Percentiles rank a stretch among this genome's conserved stretches.
These are phyloP conservation scores for Phasianus colchicus DNA, from an alignment of 2,113 vertebrate species.

Conservation along the genomic window DNA sequence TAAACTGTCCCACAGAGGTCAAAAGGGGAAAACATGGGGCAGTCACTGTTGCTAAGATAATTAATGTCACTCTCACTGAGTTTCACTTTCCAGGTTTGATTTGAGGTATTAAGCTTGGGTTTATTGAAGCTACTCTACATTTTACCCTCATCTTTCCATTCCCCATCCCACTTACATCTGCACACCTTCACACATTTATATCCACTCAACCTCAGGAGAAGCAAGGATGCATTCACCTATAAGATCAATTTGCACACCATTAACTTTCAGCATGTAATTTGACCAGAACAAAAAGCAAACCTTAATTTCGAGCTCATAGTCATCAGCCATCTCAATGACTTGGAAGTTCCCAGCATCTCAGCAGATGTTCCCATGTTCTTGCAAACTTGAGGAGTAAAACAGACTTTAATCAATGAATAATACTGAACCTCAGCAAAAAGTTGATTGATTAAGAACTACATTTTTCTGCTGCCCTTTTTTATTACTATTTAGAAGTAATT, in stretches of 20 bases:
- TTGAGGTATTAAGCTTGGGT: neutral
- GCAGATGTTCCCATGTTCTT: neutral
- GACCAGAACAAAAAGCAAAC: neutral
- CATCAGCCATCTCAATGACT: neutral
- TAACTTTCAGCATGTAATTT: neutral
- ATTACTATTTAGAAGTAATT: neutral
- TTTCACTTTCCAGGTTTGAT: neutral
- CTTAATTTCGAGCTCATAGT: neutral
- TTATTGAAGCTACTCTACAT: neutral
- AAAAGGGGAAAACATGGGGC: neutral
- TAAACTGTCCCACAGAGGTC: neutral
- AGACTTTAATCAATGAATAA: neutral
- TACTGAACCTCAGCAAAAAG: neutral
- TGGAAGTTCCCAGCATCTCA: neutral
- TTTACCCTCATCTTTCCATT: neutral
- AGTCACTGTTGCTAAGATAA: neutral
- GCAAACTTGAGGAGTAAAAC: neutral
- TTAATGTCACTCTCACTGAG: neutral
- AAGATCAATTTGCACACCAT: neutral
- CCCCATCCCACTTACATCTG: neutral
- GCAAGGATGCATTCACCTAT: neutral
- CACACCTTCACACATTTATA: neutral
- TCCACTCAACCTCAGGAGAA: neutral
- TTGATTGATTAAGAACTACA: neutral
- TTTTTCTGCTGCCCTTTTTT: neutral